Percentiles rank a stretch among this genome's conserved stretches.
Conservation (phyloP, 2,888 invertebrate genomes). For the Plebejus argus region DNA sequence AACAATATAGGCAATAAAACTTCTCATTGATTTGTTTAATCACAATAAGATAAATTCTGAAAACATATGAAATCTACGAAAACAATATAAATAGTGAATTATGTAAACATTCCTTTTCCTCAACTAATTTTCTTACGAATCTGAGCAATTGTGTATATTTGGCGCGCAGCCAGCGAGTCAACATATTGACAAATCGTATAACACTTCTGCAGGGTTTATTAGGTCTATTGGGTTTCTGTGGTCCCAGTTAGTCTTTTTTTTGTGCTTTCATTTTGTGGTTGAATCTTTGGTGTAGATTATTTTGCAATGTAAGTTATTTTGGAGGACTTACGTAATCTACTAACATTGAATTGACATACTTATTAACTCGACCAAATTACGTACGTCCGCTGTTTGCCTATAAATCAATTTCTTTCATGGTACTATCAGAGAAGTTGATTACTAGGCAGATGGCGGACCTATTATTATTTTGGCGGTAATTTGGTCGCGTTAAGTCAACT, state of each 20-base stretch:
- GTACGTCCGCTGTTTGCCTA: too few species aligned
- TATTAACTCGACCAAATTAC: too few species aligned
- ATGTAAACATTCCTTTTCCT: conserved; percentile 25
- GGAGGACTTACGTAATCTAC: too few species aligned
- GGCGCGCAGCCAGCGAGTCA: neutral
- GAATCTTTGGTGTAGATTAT: too few species aligned
- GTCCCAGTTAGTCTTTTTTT: neutral
- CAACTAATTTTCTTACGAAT: conserved; percentile 23
- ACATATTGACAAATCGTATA: conserved; percentile 21
- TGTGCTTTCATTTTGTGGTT: neutral
- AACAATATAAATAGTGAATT: conserved; percentile 26
- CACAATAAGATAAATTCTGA: conserved; percentile 10
- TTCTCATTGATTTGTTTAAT: neutral
- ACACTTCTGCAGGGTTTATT: conserved; percentile 7
- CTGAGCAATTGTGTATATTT: conserved; percentile 7
- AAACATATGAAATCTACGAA: conserved; percentile 21
- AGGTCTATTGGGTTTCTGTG: neutral
- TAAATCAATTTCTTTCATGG: too few species aligned
- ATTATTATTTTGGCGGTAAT: too few species aligned
- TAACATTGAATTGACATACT: too few species aligned
- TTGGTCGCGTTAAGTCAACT: too few species aligned
- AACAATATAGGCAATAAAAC: neutral
- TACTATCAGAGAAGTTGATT: too few species aligned
- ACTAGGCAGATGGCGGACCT: too few species aligned
- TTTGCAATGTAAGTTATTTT: too few species aligned